Conservation (phyloP, 2,797 vertebrate species). For the Vireo griseus region DNA sequence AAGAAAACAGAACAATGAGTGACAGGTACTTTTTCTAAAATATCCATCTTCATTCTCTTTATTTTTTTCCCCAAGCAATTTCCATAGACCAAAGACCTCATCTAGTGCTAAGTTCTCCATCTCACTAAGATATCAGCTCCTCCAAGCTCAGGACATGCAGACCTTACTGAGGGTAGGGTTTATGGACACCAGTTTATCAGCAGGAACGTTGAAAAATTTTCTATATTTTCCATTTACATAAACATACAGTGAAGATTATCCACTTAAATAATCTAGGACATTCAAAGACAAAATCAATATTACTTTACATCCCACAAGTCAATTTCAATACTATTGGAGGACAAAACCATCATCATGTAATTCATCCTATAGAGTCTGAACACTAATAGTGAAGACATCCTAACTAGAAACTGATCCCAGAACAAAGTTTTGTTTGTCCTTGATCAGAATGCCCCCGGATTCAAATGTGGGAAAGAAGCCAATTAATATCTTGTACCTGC, state of each 20-base stretch:
- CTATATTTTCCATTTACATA: neutral
- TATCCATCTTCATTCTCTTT: neutral
- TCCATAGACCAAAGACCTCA: neutral
- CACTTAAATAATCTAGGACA: neutral
- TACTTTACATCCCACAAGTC: neutral
- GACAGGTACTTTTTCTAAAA: neutral
- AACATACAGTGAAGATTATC: neutral
- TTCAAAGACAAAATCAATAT: neutral
- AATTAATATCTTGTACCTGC: neutral
- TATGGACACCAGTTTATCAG: neutral
- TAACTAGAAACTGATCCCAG: neutral
- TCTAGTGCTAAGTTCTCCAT: neutral
- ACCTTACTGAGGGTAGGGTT: neutral
- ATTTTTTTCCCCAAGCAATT: neutral
- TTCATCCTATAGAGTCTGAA: neutral
- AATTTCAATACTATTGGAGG: neutral
- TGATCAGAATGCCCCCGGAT: neutral
- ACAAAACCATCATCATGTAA: neutral
- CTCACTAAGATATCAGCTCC: neutral
- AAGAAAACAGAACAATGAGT: neutral
- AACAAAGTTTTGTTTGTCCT: neutral
- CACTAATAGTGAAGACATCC: neutral
- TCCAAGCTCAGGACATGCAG: fast-evolving
- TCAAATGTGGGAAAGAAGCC: neutral
- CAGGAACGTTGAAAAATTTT: neutral